These are phyloP conservation scores for Sinella curviseta DNA, from an alignment of 1,140 invertebrate species.

Conservation along the genomic window DNA sequence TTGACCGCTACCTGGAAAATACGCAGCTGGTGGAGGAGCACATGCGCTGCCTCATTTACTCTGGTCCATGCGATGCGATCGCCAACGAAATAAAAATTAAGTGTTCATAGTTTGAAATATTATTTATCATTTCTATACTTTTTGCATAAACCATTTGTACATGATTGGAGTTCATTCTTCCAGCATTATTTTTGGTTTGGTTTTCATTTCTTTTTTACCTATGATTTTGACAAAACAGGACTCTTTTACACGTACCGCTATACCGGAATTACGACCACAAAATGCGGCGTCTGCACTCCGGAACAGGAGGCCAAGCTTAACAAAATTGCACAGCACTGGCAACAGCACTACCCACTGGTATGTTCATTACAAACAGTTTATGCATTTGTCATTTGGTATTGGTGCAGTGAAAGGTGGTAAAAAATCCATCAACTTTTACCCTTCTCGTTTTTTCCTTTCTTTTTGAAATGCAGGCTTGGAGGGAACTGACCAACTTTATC, in stretches of 20 bases:
- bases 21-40: slow-evolving; percentile 40
- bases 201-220: background rate
- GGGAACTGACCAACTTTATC: background rate
- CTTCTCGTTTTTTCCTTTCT: background rate
- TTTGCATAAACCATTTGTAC: no score
- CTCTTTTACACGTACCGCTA: background rate
- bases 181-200: no score
- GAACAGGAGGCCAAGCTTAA: slow-evolving; percentile 40
- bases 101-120: background rate
- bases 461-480: background rate
- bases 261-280: background rate
- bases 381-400: background rate
- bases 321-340: slow-evolving; percentile 40
- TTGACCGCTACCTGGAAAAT: slow-evolving; percentile 43
- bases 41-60: slow-evolving; percentile 46
- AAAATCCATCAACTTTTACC: background rate
- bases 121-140: background rate
- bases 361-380: background rate
- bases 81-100: slow-evolving; percentile 18
- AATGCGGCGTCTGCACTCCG: slow-evolving; percentile 33
- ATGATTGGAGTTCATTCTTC: no score
- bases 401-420: no score
- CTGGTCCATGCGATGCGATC: background rate
- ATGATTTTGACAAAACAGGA: background rate
- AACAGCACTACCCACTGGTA: slow-evolving; percentile 45